Conservation (phyloP, 2,113 vertebrate species). For the Eptesicus fuscus region DNA sequence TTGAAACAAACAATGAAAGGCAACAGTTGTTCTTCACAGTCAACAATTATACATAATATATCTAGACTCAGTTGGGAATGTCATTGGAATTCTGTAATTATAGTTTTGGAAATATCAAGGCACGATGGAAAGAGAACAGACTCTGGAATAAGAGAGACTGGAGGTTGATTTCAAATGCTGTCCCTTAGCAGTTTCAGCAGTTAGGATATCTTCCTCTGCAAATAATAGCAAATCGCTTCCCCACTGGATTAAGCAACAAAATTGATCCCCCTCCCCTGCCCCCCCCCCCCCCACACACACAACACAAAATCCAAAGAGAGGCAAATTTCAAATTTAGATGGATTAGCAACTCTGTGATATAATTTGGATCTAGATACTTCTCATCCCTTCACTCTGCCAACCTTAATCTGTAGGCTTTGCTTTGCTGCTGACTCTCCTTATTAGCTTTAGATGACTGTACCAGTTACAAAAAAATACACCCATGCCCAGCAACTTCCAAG, state of each 20-base stretch:
- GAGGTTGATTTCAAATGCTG: not conserved
- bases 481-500: not conserved
- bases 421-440: not conserved
- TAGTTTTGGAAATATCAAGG: not conserved
- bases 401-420: not conserved
- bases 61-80: not conserved
- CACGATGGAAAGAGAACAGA: not conserved
- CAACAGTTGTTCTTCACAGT: not conserved
- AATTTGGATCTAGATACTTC: not conserved
- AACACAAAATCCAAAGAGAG: slow-evolving; percentile 14
- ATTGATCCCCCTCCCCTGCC: not conserved
- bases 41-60: not conserved
- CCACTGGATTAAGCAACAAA: not conserved
- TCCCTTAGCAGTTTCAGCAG: not conserved
- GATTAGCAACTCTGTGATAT: not conserved
- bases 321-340: not conserved
- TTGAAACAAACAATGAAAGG: not conserved
- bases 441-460: not conserved
- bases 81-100: not conserved
- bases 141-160: not conserved
- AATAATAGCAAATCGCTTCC: not conserved
- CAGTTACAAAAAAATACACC: not conserved
- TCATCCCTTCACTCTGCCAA: not conserved
- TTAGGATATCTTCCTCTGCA: not conserved
- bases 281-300: not conserved